phyloP scores from a whole-genome alignment of 2,113 vertebrate genomes.

The Anthoscopus minutus region DNA sequence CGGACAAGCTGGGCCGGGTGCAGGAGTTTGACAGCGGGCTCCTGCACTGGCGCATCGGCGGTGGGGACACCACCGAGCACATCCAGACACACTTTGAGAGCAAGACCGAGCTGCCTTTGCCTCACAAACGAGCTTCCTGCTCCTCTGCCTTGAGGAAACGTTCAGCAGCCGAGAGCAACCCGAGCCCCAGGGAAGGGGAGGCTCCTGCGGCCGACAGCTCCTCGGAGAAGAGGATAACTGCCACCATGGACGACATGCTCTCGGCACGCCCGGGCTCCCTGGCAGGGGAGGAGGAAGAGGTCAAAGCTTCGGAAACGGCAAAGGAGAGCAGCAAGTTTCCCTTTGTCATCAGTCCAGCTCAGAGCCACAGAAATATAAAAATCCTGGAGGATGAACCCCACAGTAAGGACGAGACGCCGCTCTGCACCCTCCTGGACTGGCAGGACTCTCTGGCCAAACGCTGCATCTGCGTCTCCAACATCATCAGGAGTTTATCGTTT shows the following conservation, averaged over 20 bases:
- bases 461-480: slow-evolving; percentile 94
- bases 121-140: slow-evolving; percentile 72
- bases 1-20: slow-evolving; percentile 82
- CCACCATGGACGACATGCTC: slow-evolving; percentile 88
- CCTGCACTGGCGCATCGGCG: slow-evolving; percentile 95
- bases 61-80: slow-evolving; percentile 96
- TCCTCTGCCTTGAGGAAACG: slow-evolving; percentile 65
- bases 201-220: slow-evolving; percentile 64
- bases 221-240: slow-evolving; percentile 78
- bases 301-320: slow-evolving; percentile 58
- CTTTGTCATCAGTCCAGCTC: slow-evolving; percentile 71
- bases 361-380: slow-evolving; percentile 79
- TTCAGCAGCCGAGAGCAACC: slow-evolving; percentile 57
- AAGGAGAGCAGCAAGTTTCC: slow-evolving; percentile 79
- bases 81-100: slow-evolving; percentile 98
- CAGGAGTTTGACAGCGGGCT: slow-evolving; percentile 96
- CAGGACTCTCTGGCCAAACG: slow-evolving; percentile 95
- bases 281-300: slow-evolving; percentile 80
- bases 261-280: slow-evolving; percentile 81
- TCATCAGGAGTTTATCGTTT: slow-evolving; percentile 96
- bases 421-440: slow-evolving; percentile 90
- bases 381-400: slow-evolving; percentile 97
- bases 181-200: slow-evolving; percentile 62
- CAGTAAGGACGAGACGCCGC: slow-evolving; percentile 95
- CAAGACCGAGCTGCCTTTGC: slow-evolving; percentile 75